These are phyloP conservation scores for Fukomys damarensis DNA, from an alignment of 2,113 vertebrate genomes.

Conservation along the genomic window DNA sequence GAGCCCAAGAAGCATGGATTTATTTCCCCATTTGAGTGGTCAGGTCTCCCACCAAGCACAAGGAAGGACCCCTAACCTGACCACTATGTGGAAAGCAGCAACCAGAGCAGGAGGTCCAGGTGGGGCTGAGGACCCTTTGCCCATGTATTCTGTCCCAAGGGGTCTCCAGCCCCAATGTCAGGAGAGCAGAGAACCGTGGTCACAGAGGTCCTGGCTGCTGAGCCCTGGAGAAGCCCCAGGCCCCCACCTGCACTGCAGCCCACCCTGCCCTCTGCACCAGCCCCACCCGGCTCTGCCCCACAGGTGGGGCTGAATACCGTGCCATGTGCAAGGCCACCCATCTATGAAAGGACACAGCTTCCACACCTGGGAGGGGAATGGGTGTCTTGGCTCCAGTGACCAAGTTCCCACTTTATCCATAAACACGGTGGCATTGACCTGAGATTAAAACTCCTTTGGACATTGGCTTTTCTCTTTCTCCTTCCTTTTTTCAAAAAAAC, in stretches of 20 bases:
- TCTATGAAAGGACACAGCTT: no score
- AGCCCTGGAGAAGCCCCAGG: no score
- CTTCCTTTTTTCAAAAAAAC: background rate
- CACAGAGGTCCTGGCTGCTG: background rate
- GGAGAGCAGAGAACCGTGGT: rapidly evolving
- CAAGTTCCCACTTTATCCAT: no score
- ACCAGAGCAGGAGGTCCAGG: rapidly evolving
- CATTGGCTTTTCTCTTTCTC: background rate
- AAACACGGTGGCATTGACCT: rapidly evolving
- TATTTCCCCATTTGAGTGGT: conserved; percentile 71
- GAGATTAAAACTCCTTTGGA: rapidly evolving
- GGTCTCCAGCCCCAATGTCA: rapidly evolving
- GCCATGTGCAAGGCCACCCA: rapidly evolving
- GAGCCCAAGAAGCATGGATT: background rate
- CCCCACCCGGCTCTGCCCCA: background rate
- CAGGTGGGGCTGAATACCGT: rapidly evolving
- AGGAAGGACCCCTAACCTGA: conserved; percentile 22
- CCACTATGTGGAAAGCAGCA: background rate
- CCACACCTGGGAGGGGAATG: background rate
- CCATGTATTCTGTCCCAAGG: background rate
- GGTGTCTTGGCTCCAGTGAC: rapidly evolving
- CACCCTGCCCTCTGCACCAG: rapidly evolving
- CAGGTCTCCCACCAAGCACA: background rate
- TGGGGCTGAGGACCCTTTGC: rapidly evolving
- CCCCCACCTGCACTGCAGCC: no score